Conservation (phyloP, 2,888 invertebrate species). For the Cephus sareptanus region DNA sequence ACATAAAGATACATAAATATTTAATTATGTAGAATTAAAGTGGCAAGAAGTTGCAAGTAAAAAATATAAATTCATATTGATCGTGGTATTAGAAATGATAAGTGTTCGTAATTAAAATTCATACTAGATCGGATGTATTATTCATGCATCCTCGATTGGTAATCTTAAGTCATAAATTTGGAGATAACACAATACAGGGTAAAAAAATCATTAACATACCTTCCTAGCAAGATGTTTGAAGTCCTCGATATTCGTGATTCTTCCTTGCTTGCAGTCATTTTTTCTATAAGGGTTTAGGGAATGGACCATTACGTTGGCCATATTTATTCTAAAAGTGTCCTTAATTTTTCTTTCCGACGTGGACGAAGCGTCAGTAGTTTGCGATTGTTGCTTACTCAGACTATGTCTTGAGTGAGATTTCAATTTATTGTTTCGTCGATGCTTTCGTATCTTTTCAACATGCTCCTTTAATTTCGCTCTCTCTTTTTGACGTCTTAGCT, state of each 20-base stretch:
- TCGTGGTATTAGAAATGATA: background rate
- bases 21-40: background rate
- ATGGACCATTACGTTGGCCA: constrained; percentile 85
- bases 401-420: constrained; percentile 55
- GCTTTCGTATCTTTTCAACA: constrained; percentile 66
- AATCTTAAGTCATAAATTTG: background rate
- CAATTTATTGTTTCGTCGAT: constrained; percentile 54
- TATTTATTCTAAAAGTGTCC: constrained; percentile 84
- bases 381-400: constrained; percentile 54
- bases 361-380: constrained; percentile 68
- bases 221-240: constrained; percentile 95
- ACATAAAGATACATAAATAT: background rate
- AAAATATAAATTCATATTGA: background rate
- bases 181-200: background rate
- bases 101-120: background rate
- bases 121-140: background rate
- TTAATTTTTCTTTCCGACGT: constrained; percentile 78
- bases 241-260: constrained; percentile 90
- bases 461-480: constrained; percentile 68
- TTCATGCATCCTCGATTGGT: background rate
- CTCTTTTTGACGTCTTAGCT: constrained; percentile 77
- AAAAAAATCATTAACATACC: constrained; percentile 67
- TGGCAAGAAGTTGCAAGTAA: background rate
- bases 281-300: constrained; percentile 90
- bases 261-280: constrained; percentile 83